Percentiles rank a stretch among this genome's conserved stretches.
Evolutionary conservation across 2,888 invertebrate species (phyloP).

Genomic region (Nesidiocoris tenuis): DNA sequence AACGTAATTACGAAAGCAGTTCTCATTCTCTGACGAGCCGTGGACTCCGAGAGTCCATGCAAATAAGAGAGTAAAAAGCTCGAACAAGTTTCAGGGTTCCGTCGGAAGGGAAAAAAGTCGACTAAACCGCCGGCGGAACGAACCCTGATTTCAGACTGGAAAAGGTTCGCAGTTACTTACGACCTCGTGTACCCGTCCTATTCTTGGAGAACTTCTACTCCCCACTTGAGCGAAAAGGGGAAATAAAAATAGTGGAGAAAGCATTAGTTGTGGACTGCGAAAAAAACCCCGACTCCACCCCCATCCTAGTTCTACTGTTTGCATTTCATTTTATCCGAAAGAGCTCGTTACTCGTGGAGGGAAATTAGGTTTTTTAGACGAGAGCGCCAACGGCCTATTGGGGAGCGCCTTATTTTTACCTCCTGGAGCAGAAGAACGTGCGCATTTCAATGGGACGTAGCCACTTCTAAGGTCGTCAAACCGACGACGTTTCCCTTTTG

Average conservation of each 20-base stretch:
- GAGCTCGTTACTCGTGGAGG: background rate
- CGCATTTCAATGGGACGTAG: background rate
- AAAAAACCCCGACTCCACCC: background rate
- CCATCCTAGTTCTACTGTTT: background rate
- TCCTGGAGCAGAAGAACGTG: background rate
- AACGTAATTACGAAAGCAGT: background rate
- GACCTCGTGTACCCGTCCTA: background rate
- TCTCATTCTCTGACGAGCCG: background rate
- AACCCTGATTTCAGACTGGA: background rate
- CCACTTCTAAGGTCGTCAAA: no score
- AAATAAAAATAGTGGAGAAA: background rate
- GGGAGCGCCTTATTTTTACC: background rate
- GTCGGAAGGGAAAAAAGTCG: background rate
- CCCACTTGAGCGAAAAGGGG: background rate
- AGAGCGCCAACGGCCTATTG: background rate
- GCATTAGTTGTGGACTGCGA: background rate
- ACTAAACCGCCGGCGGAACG: background rate
- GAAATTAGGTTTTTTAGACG: background rate
- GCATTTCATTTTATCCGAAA: background rate
- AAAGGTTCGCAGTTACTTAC: background rate
- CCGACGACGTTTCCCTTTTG: no score
- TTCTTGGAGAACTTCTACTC: background rate
- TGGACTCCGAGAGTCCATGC: background rate
- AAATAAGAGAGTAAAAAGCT: background rate
- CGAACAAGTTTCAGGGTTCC: background rate